These are phyloP conservation scores for Melanotaenia duboulayi DNA, from an alignment of 2,113 vertebrate genomes.

Conservation along the genomic window DNA sequence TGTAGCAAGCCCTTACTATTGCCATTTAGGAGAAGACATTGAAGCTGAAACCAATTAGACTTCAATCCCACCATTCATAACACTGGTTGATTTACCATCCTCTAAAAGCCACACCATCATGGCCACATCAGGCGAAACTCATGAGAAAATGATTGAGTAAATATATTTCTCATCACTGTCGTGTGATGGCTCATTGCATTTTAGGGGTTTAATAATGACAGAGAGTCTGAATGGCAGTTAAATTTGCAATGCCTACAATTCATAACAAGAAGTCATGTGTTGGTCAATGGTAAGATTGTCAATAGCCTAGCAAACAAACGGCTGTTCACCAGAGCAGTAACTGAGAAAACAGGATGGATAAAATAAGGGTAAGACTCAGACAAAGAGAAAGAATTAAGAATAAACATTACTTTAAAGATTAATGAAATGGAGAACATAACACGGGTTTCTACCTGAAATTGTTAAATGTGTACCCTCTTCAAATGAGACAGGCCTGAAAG, in stretches of 20 bases:
- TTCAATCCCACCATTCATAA: conserved; percentile 43
- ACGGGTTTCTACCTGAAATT: conserved; percentile 20
- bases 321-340: conserved; percentile 29
- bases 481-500: not conserved
- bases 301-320: conserved; percentile 30
- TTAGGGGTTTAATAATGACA: conserved; percentile 55
- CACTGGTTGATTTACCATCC: conserved; percentile 56
- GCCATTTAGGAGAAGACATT: conserved; percentile 31
- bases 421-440: conserved; percentile 6
- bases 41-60: conserved; percentile 44
- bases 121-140: conserved; percentile 41
- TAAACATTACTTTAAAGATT: conserved; percentile 16
- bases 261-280: conserved; percentile 52
- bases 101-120: conserved; percentile 50
- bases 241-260: conserved; percentile 44
- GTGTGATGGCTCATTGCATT: conserved; percentile 42
- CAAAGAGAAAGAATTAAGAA: conserved; percentile 22
- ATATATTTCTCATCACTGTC: conserved; percentile 63
- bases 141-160: conserved; percentile 59
- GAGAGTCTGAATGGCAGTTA: conserved; percentile 38
- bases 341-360: conserved; percentile 38
- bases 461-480: conserved; percentile 12
- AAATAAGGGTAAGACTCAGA: conserved; percentile 25
- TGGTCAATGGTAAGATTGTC: conserved; percentile 39
- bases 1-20: not conserved